A percentile compares a stretch with the other conserved stretches of the same genome.
phyloP scores from a whole-genome alignment of 2,888 invertebrate species.

The Andrena camellia region DNA sequence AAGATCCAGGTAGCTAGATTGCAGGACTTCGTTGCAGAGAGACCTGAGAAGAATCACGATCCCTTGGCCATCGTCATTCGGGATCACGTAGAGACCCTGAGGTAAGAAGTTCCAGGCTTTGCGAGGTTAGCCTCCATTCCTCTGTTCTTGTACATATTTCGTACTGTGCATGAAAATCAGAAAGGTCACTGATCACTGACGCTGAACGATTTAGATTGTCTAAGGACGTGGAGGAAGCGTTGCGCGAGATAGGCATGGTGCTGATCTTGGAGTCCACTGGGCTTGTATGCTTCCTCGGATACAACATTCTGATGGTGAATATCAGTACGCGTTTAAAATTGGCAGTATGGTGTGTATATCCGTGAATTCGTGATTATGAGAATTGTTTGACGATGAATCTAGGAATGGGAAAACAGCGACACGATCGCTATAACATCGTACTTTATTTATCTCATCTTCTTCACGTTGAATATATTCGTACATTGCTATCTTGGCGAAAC shows the following conservation, averaged over 20 bases:
- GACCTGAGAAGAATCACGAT: not conserved
- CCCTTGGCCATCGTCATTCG: slow-evolving; percentile 52
- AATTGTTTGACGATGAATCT: not conserved
- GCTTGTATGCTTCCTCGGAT: slow-evolving; percentile 79
- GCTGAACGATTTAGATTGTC: slow-evolving; percentile 32
- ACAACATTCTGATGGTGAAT: slow-evolving; percentile 77
- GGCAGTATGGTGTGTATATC: too few species aligned
- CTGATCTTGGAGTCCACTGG: slow-evolving; percentile 78
- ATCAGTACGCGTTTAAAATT: not conserved
- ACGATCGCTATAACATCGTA: slow-evolving; percentile 64
- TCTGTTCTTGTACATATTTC: slow-evolving; percentile 65
- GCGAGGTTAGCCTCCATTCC: slow-evolving; percentile 37
- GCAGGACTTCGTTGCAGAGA: not conserved
- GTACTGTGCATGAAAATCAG: slow-evolving; percentile 77
- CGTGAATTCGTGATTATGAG: too few species aligned
- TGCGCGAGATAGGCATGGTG: slow-evolving; percentile 66
- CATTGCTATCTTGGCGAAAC: slow-evolving; percentile 79
- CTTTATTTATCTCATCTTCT: slow-evolving; percentile 71
- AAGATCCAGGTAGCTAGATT: slow-evolving; percentile 50
- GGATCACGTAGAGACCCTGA: slow-evolving; percentile 62
- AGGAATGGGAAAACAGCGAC: slow-evolving; percentile 34
- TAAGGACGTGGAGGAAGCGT: not conserved
- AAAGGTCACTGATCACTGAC: slow-evolving; percentile 12
- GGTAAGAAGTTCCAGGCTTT: slow-evolving; percentile 36
- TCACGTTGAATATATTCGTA: slow-evolving; percentile 79